phyloP scores from a whole-genome alignment of 2,797 vertebrate species.

The Mus caroli region DNA sequence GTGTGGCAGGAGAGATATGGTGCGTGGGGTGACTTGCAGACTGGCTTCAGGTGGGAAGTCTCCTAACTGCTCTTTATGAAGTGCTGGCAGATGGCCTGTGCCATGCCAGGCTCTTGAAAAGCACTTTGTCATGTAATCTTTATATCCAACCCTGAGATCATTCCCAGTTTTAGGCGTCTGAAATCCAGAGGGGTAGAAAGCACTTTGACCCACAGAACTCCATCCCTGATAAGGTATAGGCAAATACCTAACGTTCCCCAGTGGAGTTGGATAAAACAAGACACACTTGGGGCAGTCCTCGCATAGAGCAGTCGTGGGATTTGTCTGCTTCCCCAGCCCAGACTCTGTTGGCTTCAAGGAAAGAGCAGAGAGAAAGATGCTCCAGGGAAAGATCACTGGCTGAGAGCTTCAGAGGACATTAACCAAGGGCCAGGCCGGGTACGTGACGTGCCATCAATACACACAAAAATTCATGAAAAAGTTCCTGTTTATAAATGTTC shows the following conservation, averaged over 20 bases:
- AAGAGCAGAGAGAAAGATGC: not conserved
- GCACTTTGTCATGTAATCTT: not conserved
- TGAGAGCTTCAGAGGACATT: not conserved
- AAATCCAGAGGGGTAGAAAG: not conserved
- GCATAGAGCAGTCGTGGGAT: not conserved
- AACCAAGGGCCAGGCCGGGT: rapidly evolving
- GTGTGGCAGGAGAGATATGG: not conserved
- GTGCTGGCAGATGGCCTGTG: not conserved
- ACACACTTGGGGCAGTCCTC: not conserved
- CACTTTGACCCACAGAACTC: not conserved
- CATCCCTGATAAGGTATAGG: not conserved
- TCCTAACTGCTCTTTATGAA: not conserved
- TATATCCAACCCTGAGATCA: not conserved
- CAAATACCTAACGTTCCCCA: not conserved
- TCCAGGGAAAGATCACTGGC: not conserved
- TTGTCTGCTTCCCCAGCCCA: too few species aligned
- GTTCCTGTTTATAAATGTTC: not conserved
- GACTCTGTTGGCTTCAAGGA: not conserved
- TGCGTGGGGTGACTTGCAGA: not conserved
- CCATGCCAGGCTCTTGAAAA: not conserved
- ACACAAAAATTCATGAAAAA: rapidly evolving
- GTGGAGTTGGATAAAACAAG: not conserved
- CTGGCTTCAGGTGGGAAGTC: not conserved
- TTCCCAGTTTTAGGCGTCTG: not conserved
- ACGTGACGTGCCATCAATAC: not conserved